A percentile compares a stretch with the other conserved stretches of the same genome.
These are phyloP conservation scores for Coccyzus lansbergi DNA, from an alignment of 2,797 vertebrate genomes.

Conservation along the genomic window DNA sequence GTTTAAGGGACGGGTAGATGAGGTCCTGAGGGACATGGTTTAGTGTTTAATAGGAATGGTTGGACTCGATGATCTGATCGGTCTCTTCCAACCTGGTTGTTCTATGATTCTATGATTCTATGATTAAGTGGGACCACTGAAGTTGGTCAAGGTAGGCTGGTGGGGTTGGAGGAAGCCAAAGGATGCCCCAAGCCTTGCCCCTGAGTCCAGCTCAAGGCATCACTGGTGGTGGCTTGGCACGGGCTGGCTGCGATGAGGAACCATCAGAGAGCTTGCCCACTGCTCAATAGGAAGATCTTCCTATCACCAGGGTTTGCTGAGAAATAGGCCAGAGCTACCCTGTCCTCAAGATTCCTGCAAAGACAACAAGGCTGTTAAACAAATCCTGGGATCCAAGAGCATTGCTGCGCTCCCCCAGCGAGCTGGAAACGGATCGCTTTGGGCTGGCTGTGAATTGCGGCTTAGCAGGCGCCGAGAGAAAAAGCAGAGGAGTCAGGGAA, in stretches of 20 bases:
- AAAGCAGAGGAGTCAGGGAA: slow-evolving; percentile 35
- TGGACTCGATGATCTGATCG: no score
- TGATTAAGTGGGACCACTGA: neutral
- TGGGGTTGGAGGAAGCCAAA: neutral
- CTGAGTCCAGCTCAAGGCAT: neutral
- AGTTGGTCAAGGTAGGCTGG: neutral
- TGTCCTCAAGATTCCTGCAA: neutral
- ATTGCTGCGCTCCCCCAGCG: neutral
- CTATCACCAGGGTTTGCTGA: neutral
- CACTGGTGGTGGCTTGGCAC: no score
- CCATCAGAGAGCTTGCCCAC: rapidly evolving
- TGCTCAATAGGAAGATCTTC: neutral
- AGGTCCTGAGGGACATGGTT: no score
- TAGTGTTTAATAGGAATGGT: no score
- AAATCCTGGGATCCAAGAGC: neutral
- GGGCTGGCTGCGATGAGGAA: neutral
- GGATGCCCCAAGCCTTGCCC: neutral
- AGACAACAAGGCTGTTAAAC: slow-evolving; percentile 19
- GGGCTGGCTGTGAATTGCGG: slow-evolving; percentile 31
- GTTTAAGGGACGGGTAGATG: no score
- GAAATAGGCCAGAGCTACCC: neutral
- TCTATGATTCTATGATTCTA: no score
- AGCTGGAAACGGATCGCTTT: slow-evolving; percentile 27
- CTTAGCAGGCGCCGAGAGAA: slow-evolving; percentile 12
- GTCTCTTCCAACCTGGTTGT: no score